Percentiles rank a stretch among this genome's conserved stretches.
Evolutionary conservation across 1,140 invertebrate genomes (phyloP).

Genomic region (Xylocopa sonorina): DNA sequence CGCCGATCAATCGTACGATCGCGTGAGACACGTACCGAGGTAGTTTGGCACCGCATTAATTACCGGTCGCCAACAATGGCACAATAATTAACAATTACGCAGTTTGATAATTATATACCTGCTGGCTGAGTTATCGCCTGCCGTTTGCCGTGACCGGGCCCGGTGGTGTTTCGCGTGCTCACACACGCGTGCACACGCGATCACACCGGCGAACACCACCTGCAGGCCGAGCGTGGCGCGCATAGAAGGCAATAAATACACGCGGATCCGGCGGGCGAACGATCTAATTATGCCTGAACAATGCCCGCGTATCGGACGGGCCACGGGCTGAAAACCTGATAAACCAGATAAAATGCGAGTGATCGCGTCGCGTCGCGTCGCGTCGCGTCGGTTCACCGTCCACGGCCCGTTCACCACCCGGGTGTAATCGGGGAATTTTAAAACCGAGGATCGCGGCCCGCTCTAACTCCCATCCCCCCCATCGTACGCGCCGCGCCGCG

Average conservation of each 20-base stretch:
- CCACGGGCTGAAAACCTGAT: constrained; percentile 40
- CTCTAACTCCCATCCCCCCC: neutral
- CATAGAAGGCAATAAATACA: constrained; percentile 40
- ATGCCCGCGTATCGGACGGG: constrained; percentile 41
- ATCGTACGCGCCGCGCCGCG: too few species aligned
- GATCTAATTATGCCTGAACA: constrained; percentile 46
- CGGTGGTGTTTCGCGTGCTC: constrained; percentile 22
- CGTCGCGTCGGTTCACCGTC: neutral
- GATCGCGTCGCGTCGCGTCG: too few species aligned
- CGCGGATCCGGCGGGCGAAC: constrained; percentile 34
- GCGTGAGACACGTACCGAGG: constrained; percentile 59
- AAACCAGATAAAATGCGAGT: constrained; percentile 37
- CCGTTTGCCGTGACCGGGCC: constrained; percentile 26
- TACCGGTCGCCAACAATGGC: constrained; percentile 72
- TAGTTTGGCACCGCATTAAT: constrained; percentile 70
- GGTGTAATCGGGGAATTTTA: constrained; percentile 30
- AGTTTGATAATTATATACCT: constrained; percentile 76
- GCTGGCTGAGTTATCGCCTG: constrained; percentile 70
- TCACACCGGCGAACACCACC: constrained; percentile 23
- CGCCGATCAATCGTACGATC: constrained; percentile 62
- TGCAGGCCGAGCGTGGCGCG: constrained; percentile 9
- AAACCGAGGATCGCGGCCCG: neutral
- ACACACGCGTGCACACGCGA: constrained; percentile 6
- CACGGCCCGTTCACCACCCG: neutral
- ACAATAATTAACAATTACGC: constrained; percentile 80